Conservation (phyloP, 2,113 vertebrate genomes). For the Forbesichthys papilliferus region DNA sequence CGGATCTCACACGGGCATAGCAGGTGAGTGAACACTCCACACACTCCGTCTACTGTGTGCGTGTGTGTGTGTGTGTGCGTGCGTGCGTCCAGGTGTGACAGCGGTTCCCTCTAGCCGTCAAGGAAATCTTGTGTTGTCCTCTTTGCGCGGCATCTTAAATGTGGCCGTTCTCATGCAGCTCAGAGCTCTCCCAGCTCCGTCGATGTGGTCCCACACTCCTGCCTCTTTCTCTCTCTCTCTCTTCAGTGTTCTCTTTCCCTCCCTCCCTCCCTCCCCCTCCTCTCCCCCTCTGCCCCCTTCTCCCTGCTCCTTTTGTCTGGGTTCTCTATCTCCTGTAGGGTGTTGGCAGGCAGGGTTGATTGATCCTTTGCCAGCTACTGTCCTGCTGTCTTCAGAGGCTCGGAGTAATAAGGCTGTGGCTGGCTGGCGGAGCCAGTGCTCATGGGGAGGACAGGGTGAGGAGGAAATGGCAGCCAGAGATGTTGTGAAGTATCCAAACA, state of each 20-base stretch:
- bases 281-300: neutral
- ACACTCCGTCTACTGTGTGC: neutral
- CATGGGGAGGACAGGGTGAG: slow-evolving; percentile 43
- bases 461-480: slow-evolving; percentile 41
- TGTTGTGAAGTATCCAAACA: slow-evolving; percentile 46
- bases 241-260: slow-evolving; percentile 8
- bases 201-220: slow-evolving; percentile 24
- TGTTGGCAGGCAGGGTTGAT: slow-evolving; percentile 52
- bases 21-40: slow-evolving; percentile 31
- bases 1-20: slow-evolving; percentile 54
- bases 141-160: slow-evolving; percentile 52
- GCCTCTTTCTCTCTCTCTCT: slow-evolving; percentile 12
- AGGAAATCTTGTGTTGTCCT: slow-evolving; percentile 42
- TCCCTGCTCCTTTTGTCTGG: slow-evolving; percentile 36
- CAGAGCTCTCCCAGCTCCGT: slow-evolving; percentile 14
- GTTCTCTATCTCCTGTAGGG: slow-evolving; percentile 51
- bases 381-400: slow-evolving; percentile 50
- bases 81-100: slow-evolving; percentile 26
- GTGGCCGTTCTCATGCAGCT: slow-evolving; percentile 7
- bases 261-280: slow-evolving; percentile 8
- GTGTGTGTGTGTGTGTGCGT: neutral
- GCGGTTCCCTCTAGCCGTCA: slow-evolving; percentile 8
- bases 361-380: slow-evolving; percentile 67
- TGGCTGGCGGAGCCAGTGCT: slow-evolving; percentile 31
- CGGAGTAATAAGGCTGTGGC: slow-evolving; percentile 57